Conservation (phyloP, 2,113 vertebrate species). For the Sorex fumeus region DNA sequence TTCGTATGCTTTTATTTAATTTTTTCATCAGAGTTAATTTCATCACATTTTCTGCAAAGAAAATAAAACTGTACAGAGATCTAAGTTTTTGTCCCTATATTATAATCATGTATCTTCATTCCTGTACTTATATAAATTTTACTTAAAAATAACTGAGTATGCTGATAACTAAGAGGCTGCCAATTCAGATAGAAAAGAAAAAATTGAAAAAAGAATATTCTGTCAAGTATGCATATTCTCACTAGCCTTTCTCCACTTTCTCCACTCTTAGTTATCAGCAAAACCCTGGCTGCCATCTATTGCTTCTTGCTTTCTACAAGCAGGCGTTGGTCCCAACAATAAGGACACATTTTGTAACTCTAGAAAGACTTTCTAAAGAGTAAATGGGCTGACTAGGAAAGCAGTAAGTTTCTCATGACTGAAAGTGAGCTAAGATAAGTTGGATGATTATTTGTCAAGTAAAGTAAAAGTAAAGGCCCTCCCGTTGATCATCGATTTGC, state of each 20-base stretch:
- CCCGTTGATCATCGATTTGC: too few relatives aligned
- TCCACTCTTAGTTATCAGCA: too few relatives aligned
- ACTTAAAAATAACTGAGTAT: background rate
- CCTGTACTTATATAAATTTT: background rate
- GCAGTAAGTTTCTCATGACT: background rate
- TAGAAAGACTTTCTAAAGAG: constrained; percentile 35
- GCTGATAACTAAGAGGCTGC: too few relatives aligned
- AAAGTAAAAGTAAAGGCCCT: constrained; percentile 14
- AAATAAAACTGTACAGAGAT: background rate
- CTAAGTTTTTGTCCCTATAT: background rate
- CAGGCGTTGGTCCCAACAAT: background rate
- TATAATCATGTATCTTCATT: background rate
- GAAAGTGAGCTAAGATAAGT: background rate
- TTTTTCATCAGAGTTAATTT: background rate
- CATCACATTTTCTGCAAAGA: background rate
- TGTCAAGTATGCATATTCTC: too few relatives aligned
- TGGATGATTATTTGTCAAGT: constrained; percentile 25
- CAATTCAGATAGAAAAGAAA: too few relatives aligned
- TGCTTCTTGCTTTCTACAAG: too few relatives aligned
- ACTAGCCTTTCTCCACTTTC: too few relatives aligned
- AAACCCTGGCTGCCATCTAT: too few relatives aligned
- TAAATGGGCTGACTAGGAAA: background rate
- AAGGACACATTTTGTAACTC: background rate
- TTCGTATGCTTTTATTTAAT: background rate
- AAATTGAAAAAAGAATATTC: too few relatives aligned